These are phyloP conservation scores for Pomatostomus ruficeps DNA, from an alignment of 2,113 vertebrate species.

Conservation along the genomic window DNA sequence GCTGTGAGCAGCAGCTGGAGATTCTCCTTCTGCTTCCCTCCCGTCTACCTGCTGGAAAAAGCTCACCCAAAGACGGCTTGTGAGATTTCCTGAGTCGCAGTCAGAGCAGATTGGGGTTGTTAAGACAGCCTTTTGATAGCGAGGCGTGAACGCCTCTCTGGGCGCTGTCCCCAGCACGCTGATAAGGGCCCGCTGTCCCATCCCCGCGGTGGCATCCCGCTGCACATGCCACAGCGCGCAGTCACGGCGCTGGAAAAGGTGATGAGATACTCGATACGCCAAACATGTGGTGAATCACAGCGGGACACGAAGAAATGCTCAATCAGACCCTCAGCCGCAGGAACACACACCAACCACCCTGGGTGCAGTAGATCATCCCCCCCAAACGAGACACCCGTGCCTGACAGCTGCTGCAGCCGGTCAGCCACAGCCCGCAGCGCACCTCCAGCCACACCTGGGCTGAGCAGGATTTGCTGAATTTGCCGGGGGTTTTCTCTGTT, in stretches of 20 bases:
- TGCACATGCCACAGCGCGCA: background rate
- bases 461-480: background rate
- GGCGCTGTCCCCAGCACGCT: background rate
- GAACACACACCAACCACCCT: background rate
- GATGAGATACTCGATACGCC: background rate
- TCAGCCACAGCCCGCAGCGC: background rate
- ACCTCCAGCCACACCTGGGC: background rate
- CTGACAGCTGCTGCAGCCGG: background rate
- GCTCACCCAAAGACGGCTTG: fast-evolving
- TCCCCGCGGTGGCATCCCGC: background rate
- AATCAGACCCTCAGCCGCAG: background rate
- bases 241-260: background rate
- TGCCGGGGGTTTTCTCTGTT: fast-evolving
- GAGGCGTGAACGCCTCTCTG: background rate
- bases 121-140: background rate
- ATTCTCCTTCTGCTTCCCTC: background rate
- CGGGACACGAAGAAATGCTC: background rate
- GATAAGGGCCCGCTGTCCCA: background rate
- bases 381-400: background rate
- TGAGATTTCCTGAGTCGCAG: background rate
- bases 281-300: background rate
- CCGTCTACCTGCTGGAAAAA: background rate
- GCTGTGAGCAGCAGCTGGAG: background rate
- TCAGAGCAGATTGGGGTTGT: background rate
- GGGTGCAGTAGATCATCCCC: fast-evolving